phyloP scores from a whole-genome alignment of 2,797 vertebrate species.

The Poecile montanus region DNA sequence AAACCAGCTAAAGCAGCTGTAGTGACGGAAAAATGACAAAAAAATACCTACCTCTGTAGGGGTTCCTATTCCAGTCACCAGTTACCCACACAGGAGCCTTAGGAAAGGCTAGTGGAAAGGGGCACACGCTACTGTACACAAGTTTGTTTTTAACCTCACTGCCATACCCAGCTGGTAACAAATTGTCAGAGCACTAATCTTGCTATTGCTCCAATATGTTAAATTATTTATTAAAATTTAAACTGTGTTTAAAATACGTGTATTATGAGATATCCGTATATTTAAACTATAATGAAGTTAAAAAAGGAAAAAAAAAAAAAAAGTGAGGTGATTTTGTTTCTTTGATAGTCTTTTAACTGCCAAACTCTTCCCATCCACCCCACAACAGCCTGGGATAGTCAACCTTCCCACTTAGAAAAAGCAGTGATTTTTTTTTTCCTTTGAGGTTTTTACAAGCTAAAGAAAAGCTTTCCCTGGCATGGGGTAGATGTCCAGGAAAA shows the following conservation, averaged over 20 bases:
- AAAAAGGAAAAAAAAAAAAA: background rate
- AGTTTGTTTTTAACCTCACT: background rate
- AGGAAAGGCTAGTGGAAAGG: background rate
- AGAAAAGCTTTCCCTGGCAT: background rate
- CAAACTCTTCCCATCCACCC: background rate
- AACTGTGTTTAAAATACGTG: background rate
- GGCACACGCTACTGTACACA: accelerated
- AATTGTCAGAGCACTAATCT: background rate
- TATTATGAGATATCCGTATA: background rate
- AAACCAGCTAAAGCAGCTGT: background rate
- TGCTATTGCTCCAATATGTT: background rate
- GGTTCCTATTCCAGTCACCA: background rate
- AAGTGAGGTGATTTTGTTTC: background rate
- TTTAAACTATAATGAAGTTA: background rate
- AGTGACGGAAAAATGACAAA: background rate
- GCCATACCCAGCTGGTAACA: background rate
- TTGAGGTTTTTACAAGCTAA: background rate
- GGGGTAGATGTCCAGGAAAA: background rate
- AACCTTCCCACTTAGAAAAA: background rate
- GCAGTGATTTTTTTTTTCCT: background rate
- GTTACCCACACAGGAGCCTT: background rate
- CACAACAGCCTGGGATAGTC: background rate
- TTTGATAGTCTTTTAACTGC: background rate
- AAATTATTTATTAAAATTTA: background rate
- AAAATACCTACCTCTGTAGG: background rate